phyloP scores from a whole-genome alignment of 2,888 invertebrate species.

The Macrosoma leucophasiata region DNA sequence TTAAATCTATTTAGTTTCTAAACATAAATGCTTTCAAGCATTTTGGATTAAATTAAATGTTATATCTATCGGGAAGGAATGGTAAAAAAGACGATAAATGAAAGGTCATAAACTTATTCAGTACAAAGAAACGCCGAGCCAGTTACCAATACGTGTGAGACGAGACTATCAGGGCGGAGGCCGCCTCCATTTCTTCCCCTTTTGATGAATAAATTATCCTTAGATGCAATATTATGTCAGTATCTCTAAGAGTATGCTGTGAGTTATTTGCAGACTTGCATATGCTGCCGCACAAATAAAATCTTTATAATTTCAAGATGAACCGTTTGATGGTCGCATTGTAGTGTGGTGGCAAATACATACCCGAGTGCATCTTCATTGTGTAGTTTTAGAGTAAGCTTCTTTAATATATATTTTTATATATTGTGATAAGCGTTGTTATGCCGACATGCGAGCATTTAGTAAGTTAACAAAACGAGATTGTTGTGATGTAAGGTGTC shows the following conservation, averaged over 20 bases:
- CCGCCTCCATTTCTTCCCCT: slow-evolving; percentile 48
- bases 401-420: slow-evolving; percentile 75
- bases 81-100: slow-evolving; percentile 29
- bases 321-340: slow-evolving; percentile 47
- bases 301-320: slow-evolving; percentile 35
- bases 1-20: slow-evolving; percentile 62
- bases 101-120: slow-evolving; percentile 40
- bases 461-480: slow-evolving; percentile 62
- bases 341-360: slow-evolving; percentile 72
- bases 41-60: slow-evolving; percentile 49
- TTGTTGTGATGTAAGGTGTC: slow-evolving; percentile 46
- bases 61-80: slow-evolving; percentile 50
- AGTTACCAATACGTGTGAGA: slow-evolving; percentile 55
- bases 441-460: slow-evolving; percentile 73
- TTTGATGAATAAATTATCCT: slow-evolving; percentile 36
- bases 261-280: slow-evolving; percentile 64
- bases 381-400: slow-evolving; percentile 72
- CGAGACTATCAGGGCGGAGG: slow-evolving; percentile 29
- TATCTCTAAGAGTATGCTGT: slow-evolving; percentile 60
- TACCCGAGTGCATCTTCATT: slow-evolving; percentile 66
- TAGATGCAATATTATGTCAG: slow-evolving; percentile 52
- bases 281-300: slow-evolving; percentile 72
- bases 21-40: slow-evolving; percentile 41
- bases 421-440: slow-evolving; percentile 75
- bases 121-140: slow-evolving; percentile 65